Percentiles rank a stretch among this genome's conserved stretches.
Evolutionary conservation across 2,797 vertebrate genomes (phyloP).

Genomic region (Pipistrellus pygmaeus): DNA sequence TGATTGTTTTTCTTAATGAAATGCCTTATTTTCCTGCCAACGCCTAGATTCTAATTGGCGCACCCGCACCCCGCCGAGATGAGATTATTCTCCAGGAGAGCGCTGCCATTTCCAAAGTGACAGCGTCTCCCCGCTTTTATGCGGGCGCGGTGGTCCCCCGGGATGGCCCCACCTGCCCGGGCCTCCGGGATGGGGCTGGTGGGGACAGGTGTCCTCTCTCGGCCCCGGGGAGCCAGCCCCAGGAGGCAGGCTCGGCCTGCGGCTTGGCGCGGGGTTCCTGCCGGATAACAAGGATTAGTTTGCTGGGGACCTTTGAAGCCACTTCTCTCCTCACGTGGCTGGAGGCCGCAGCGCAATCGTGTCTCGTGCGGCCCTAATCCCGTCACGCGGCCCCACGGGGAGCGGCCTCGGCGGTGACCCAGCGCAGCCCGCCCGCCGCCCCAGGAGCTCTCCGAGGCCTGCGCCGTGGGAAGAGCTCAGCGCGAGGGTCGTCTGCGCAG

Average conservation of each 20-base stretch:
- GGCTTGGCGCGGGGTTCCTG: background rate
- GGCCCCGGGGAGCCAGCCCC: background rate
- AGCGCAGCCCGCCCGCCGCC: conserved; percentile 58
- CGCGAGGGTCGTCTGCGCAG: conserved; percentile 72
- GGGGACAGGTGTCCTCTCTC: background rate
- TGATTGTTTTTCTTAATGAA: background rate
- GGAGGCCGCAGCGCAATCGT: conserved; percentile 89
- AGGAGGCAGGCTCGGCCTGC: background rate
- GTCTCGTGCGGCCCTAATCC: conserved; percentile 93
- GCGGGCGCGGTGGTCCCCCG: background rate
- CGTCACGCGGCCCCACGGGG: conserved; percentile 85
- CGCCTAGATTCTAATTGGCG: background rate
- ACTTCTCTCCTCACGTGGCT: conserved; percentile 90
- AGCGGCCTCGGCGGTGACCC: background rate
- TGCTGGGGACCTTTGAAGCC: conserved; percentile 77
- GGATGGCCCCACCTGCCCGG: background rate
- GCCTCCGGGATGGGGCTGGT: background rate
- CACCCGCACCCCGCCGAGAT: background rate
- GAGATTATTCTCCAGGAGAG: background rate
- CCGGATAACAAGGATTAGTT: conserved; percentile 75
- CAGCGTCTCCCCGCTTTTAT: background rate
- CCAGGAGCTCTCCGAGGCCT: background rate
- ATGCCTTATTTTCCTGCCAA: background rate
- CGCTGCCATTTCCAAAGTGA: background rate
- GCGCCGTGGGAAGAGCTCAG: conserved; percentile 67